Evolutionary conservation across 2,797 vertebrate genomes (phyloP).

Genomic region (Rallus crepitans): DNA sequence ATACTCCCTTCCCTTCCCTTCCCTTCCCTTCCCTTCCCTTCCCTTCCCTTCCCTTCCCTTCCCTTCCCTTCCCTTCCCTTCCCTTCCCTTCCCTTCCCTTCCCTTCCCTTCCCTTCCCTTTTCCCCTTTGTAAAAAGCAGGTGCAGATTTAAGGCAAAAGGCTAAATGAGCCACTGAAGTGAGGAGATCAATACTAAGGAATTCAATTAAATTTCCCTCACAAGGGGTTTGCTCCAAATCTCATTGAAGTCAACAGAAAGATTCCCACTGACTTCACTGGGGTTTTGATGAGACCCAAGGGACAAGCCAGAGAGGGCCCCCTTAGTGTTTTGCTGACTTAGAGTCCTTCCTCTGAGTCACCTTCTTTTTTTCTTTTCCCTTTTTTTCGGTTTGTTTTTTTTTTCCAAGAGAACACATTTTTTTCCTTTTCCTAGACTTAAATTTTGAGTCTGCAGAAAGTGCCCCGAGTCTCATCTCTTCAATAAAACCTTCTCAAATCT

Average conservation of each 20-base stretch:
- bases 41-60: background rate
- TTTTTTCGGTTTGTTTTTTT: too few species aligned
- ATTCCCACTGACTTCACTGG: slow-evolving; percentile 25
- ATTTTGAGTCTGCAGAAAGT: background rate
- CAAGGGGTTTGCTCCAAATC: slow-evolving; percentile 26
- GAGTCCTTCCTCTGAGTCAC: background rate
- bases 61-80: background rate
- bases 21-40: too few species aligned
- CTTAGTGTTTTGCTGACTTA: slow-evolving; percentile 7
- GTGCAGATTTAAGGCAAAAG: slow-evolving; percentile 18
- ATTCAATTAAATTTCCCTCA: slow-evolving; percentile 58
- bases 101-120: background rate
- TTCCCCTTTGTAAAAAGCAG: background rate
- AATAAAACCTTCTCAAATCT: slow-evolving; percentile 1
- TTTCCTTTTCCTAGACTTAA: background rate
- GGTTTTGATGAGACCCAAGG: slow-evolving; percentile 22
- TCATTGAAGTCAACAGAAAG: slow-evolving; percentile 45
- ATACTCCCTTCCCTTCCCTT: background rate
- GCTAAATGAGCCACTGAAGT: slow-evolving; percentile 32
- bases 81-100: background rate
- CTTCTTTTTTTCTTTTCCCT: background rate
- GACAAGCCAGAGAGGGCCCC: background rate
- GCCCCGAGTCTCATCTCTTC: background rate
- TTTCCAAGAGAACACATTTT: background rate
- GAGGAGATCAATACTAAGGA: slow-evolving; percentile 41